Conservation (phyloP, 2,113 vertebrate species). For the Scytalopus superciliaris region DNA sequence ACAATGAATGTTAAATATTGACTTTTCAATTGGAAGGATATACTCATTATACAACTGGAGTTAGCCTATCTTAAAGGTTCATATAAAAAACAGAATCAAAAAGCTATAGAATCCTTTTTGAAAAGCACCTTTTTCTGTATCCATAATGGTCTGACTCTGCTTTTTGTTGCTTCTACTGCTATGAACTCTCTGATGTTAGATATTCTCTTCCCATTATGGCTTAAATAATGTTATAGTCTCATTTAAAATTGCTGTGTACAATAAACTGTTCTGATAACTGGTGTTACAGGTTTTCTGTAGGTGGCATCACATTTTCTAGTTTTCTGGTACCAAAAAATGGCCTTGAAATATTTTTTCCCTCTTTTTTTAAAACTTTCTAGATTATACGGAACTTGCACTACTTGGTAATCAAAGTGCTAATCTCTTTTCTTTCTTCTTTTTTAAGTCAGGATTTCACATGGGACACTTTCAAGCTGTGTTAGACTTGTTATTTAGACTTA, state of each 20-base stretch:
- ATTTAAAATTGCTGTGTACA: neutral
- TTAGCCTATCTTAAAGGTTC: conserved; percentile 5
- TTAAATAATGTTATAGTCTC: neutral
- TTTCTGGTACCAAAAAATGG: neutral
- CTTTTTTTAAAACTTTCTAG: neutral
- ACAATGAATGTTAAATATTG: conserved; percentile 35
- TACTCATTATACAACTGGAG: conserved; percentile 31
- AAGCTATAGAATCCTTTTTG: neutral
- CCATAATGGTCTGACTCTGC: neutral
- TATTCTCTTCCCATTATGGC: neutral
- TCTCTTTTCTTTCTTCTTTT: neutral
- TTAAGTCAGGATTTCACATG: neutral
- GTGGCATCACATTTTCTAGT: neutral
- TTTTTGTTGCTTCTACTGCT: conserved; percentile 9
- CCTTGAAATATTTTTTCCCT: neutral
- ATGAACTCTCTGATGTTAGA: conserved; percentile 1
- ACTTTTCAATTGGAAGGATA: conserved; percentile 43
- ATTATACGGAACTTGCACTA: neutral
- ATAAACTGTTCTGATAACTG: neutral
- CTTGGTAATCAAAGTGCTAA: neutral
- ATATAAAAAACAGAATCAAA: neutral
- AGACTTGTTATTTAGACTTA: neutral
- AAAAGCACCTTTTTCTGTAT: conserved; percentile 10
- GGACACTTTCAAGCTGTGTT: neutral
- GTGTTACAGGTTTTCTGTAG: neutral